Percentiles rank a stretch among this genome's conserved stretches.
Conservation (phyloP, 2,113 vertebrate species). For the Bostrychus sinensis region DNA sequence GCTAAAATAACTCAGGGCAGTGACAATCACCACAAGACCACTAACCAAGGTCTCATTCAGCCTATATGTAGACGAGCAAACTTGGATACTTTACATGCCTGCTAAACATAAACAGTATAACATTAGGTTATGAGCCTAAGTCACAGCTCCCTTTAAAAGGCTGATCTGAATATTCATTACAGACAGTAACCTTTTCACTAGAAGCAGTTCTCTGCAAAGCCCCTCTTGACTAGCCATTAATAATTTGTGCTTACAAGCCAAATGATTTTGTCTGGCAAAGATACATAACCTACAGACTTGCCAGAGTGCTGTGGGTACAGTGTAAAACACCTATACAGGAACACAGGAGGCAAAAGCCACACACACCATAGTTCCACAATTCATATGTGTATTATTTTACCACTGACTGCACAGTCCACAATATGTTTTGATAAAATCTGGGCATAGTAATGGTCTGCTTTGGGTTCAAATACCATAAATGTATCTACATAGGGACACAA, state of each 20-base stretch:
- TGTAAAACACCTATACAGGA: no score
- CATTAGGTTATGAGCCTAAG: slow-evolving; percentile 30
- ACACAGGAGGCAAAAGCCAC: not conserved
- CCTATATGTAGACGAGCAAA: slow-evolving; percentile 10
- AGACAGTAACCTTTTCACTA: slow-evolving; percentile 41
- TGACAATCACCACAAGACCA: not conserved
- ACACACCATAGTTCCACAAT: not conserved
- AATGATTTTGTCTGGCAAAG: slow-evolving; percentile 36
- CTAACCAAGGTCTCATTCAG: slow-evolving; percentile 1
- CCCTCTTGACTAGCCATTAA: slow-evolving; percentile 12
- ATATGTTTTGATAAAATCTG: not conserved
- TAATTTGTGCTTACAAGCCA: slow-evolving; percentile 55
- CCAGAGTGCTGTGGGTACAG: slow-evolving; percentile 2
- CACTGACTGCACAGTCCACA: not conserved
- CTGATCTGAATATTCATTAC: slow-evolving; percentile 49
- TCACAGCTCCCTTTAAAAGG: slow-evolving; percentile 34
- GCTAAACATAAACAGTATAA: slow-evolving; percentile 25
- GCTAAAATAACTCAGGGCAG: slow-evolving; percentile 9
- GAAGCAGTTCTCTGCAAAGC: not conserved
- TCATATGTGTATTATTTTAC: slow-evolving; percentile 1
- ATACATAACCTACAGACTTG: slow-evolving; percentile 12
- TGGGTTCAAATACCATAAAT: not conserved
- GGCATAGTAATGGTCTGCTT: not conserved
- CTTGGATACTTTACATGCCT: slow-evolving; percentile 13
- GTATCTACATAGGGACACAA: not conserved